Percentiles rank a stretch among this genome's conserved stretches.
These are phyloP conservation scores for Chelon labrosus DNA, from an alignment of 2,797 vertebrate genomes.

Conservation along the genomic window DNA sequence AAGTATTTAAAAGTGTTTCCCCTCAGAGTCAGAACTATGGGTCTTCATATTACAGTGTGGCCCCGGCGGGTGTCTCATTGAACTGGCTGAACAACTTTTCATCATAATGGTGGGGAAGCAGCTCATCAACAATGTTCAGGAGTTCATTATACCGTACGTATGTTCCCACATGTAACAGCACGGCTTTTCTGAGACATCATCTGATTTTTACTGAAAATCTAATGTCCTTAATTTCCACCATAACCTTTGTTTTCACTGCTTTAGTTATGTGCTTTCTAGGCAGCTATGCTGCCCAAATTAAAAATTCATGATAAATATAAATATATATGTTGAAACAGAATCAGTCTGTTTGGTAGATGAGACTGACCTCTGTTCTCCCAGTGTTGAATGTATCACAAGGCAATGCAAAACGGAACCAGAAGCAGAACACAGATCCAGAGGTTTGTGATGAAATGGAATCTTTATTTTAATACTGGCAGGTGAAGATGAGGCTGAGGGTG, in stretches of 20 bases:
- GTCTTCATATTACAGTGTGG: constrained; percentile 79
- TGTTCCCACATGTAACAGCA: constrained; percentile 39
- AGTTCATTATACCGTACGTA: constrained; percentile 88
- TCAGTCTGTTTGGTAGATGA: not conserved
- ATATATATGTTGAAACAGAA: not conserved
- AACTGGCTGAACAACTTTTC: constrained; percentile 88
- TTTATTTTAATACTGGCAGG: no score
- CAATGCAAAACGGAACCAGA: no score
- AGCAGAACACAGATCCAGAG: no score
- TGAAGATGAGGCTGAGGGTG: no score
- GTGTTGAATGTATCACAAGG: no score
- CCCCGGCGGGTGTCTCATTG: constrained; percentile 86
- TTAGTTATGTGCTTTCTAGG: not conserved
- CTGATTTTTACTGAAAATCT: not conserved
- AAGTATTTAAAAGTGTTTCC: not conserved
- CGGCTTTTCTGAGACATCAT: not conserved
- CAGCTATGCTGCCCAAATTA: not conserved
- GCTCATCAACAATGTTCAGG: constrained; percentile 87
- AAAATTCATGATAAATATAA: no score
- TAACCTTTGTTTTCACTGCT: not conserved
- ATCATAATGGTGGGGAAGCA: constrained; percentile 90
- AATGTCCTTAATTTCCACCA: not conserved
- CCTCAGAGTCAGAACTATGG: constrained; percentile 12
- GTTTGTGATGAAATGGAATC: no score
- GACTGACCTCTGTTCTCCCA: not conserved